Evolutionary conservation across 2,113 vertebrate genomes (phyloP), one percentile per base, ranked within the genome.

Genomic region (Trinectes maculatus): DNA sequence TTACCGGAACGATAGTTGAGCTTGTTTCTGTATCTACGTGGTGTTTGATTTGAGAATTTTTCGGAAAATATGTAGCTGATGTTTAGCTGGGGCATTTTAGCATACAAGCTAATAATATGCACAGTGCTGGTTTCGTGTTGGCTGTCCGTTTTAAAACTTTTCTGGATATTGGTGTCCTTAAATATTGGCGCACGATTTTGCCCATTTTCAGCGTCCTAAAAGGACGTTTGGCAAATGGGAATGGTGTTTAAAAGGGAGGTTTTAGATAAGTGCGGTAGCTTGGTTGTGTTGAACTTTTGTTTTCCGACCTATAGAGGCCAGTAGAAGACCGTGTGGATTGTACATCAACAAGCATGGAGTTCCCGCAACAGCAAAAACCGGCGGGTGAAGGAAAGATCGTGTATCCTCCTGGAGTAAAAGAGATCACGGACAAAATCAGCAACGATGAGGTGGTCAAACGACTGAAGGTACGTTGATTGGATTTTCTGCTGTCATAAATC

Each of bases 221-320:
- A 8, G 4, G 31, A 48, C 8, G 13, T 0, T 58, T 22, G 29
- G 37, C 15, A 5, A 37, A 21, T 34, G 19, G 15, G 19, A 76
- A 29, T 47, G 33, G 25, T 56, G 71, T 37, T 87, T 92, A 85
- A 92, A 92, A 91, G 72, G n/a, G 89, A 91, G 90, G 82, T 89
- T 91, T 89, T 85, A 83, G 82, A 87, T 90, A 92, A 95, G 94
- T 95, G 79, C 67, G 78, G 84, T 85, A 84, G 87, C 83, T 85
- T 88, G 74, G 88, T 92, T 87, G 84, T 80, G 93, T 84, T 98
- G 96, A 98, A 97, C 94, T 97, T 96, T 95, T 96, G 95, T 96
- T 97, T 96, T 96, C 89, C 95, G 93, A 93, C 97, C 96, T 92
- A 96, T 96, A 99, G 97, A 97, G 97, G 97, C 96, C 97, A 95